These are phyloP conservation scores for Lasioglossum oenotherae DNA, from an alignment of 2,888 invertebrate genomes.

Conservation along the genomic window DNA sequence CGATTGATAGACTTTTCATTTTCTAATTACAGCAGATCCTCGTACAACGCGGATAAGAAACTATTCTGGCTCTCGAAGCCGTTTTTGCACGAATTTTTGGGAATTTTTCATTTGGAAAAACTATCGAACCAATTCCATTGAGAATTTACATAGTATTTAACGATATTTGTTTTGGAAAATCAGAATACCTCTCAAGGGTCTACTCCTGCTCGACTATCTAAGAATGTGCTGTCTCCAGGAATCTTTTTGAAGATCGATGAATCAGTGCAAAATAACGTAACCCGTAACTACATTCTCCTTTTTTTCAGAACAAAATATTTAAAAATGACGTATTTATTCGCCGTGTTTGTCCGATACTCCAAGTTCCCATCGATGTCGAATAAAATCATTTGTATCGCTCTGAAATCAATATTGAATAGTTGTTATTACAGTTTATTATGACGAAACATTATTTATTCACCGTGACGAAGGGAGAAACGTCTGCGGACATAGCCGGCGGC, in stretches of 20 bases:
- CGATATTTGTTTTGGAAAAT: too few relatives aligned
- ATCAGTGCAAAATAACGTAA: background rate
- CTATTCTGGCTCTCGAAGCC: too few relatives aligned
- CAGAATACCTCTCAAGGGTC: too few relatives aligned
- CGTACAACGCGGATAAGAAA: background rate
- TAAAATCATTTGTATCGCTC: too few relatives aligned
- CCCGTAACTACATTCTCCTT: background rate
- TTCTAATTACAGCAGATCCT: background rate
- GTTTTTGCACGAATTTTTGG: too few relatives aligned
- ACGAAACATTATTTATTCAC: background rate
- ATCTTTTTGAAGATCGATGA: background rate
- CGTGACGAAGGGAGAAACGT: background rate
- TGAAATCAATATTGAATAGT: too few relatives aligned
- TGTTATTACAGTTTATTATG: too few relatives aligned
- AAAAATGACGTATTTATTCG: background rate
- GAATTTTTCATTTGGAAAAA: background rate
- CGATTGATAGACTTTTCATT: background rate
- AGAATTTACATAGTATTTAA: too few relatives aligned
- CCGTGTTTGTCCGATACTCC: too few relatives aligned
- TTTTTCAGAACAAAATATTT: background rate
- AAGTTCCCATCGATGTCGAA: too few relatives aligned
- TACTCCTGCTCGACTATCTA: too few relatives aligned
- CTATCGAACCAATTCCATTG: background rate
- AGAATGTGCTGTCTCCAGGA: background rate
- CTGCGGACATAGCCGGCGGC: background rate